Conservation (phyloP, 2,888 invertebrate genomes). For the Mayetiola destructor region DNA sequence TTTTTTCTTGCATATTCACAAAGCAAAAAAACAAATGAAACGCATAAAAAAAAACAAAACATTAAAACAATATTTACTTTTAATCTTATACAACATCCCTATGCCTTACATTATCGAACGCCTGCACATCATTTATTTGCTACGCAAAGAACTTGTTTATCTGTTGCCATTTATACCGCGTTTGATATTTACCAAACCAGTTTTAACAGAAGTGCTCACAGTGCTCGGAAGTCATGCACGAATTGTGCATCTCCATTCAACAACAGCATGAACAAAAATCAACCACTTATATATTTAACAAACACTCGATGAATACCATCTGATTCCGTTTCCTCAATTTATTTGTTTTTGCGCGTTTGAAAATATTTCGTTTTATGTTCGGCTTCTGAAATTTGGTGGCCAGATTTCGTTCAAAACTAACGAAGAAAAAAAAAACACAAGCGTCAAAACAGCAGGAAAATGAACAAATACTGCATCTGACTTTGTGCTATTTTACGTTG, state of each 20-base stretch:
- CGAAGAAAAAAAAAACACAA: not conserved
- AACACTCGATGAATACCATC: not conserved
- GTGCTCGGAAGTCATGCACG: too few relatives aligned
- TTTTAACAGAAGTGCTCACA: too few relatives aligned
- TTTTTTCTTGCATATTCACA: not conserved
- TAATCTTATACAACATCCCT: too few relatives aligned
- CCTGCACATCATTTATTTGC: too few relatives aligned
- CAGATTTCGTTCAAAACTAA: not conserved
- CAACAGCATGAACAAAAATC: too few relatives aligned
- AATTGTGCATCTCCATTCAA: too few relatives aligned
- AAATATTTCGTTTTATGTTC: too few relatives aligned
- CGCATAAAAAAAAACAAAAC: not conserved
- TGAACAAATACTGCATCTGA: not conserved
- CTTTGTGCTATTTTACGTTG: not conserved
- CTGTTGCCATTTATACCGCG: too few relatives aligned
- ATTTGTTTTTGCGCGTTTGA: too few relatives aligned
- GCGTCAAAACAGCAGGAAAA: not conserved
- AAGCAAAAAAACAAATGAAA: not conserved
- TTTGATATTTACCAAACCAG: too few relatives aligned
- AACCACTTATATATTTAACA: not conserved
- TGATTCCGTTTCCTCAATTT: not conserved
- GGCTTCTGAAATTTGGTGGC: not conserved
- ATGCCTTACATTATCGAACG: too few relatives aligned
- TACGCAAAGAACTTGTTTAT: too few relatives aligned
- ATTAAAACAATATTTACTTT: constrained; percentile 8